Evolutionary conservation across 2,113 vertebrate species (phyloP), one percentile per base, ranked within the genome.

Genomic region (Saccopteryx bilineata): DNA sequence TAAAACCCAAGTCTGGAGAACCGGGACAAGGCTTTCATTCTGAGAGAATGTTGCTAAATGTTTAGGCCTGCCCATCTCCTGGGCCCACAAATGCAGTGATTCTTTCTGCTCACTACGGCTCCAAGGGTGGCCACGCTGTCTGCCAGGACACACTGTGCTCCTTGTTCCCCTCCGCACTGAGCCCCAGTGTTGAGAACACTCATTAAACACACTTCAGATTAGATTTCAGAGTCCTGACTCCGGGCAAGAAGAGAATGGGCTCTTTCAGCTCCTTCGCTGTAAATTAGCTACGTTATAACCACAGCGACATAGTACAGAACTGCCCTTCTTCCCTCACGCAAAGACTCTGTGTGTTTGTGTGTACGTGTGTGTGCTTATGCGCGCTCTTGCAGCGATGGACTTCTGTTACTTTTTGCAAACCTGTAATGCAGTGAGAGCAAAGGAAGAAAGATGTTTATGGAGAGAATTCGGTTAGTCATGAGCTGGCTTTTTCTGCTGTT

Each of bases 191-290:
- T 96, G 96, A 92, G 97, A 97, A 97, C 88, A 58, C 96, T 98
- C 97, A 97, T 97, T 98, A 98, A 98, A 98, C 98, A 97, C 97
- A 94, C 96, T 98, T 97, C 97, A 93, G 98, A 98, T 96, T 98
- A 97, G 97, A 97, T 98, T 99, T 98, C 98, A 97, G 96, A 97
- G 97, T 79, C 92, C 93, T 87, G 75, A 90, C 95, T 97, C 97
- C 82, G 46, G 95, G 96, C 95, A 81, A 31, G 74, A 94, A 66
- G 95, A 99, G 98, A 99, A 98, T 97, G 94, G 96, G 78, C 80
- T 97, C 97, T 98, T 99, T 99, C 97, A 98, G 96, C 79, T 69
- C 65, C 71, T 63, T 24, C 24, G 5, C 96, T 48, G 88, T 85
- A 96, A 97, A 71, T 94, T 84, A 87, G 84, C 79, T 95, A 80